Evolutionary conservation across 1,140 invertebrate species (phyloP).

Genomic region (Potamilus streckersoni): DNA sequence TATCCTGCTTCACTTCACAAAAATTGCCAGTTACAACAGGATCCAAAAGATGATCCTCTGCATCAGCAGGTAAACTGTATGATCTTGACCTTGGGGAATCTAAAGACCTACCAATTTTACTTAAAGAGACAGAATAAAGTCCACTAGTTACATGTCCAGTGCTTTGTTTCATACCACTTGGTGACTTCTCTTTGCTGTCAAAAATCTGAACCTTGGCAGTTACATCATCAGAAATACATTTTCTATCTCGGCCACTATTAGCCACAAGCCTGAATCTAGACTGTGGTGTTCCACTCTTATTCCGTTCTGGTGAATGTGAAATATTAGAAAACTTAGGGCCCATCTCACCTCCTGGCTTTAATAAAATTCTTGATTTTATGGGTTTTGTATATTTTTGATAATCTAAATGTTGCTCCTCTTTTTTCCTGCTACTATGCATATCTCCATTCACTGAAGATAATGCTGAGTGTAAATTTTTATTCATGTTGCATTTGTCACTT

Average conservation of each 20-base stretch:
- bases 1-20: conserved; percentile 8
- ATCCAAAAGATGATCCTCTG: conserved; percentile 16
- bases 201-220: conserved; percentile 21
- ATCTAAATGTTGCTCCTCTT: too few species aligned
- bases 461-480: too few species aligned
- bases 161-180: conserved; percentile 15
- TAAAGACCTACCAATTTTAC: conserved; percentile 23
- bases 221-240: conserved; percentile 33
- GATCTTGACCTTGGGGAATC: conserved; percentile 25
- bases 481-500: too few species aligned
- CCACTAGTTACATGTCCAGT: conserved; percentile 18
- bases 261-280: neutral
- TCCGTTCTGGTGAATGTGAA: too few species aligned
- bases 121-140: conserved; percentile 17
- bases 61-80: conserved; percentile 27
- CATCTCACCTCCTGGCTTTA: too few species aligned
- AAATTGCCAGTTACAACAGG: conserved; percentile 1
- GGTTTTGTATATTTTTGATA: too few species aligned
- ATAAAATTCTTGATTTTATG: too few species aligned
- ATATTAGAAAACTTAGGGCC: too few species aligned
- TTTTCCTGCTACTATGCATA: too few species aligned
- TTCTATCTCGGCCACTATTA: conserved; percentile 18
- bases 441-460: too few species aligned
- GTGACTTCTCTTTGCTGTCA: conserved; percentile 24
- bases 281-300: too few species aligned